Evolutionary conservation across 2,113 vertebrate species (phyloP).

Genomic region (Neoarius graeffei): DNA sequence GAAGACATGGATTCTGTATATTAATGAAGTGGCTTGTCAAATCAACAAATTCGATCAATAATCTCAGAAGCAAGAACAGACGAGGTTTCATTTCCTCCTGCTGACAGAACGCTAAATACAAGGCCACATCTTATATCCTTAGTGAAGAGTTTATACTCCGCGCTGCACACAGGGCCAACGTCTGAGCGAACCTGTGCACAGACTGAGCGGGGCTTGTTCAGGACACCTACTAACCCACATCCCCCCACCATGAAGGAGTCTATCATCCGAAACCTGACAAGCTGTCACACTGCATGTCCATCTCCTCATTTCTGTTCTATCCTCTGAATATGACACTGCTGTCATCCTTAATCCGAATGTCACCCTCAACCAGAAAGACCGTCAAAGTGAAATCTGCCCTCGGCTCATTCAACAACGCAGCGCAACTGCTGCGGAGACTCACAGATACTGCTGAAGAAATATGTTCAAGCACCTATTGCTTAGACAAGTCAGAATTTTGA

Average conservation of each 20-base stretch:
- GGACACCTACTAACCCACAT: neutral
- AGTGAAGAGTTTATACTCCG: neutral
- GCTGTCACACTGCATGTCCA: conserved; percentile 73
- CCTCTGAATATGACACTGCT: conserved; percentile 65
- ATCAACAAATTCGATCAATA: neutral
- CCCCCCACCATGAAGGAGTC: conserved; percentile 58
- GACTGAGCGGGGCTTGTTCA: neutral
- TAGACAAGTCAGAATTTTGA: neutral
- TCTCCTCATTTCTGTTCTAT: conserved; percentile 64
- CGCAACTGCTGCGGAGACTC: neutral
- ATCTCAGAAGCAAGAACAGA: neutral
- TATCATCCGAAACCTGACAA: conserved; percentile 68
- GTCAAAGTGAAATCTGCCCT: conserved; percentile 20
- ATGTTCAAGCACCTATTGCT: conserved; percentile 12
- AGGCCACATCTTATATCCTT: neutral
- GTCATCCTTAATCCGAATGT: conserved; percentile 70
- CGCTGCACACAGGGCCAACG: neutral
- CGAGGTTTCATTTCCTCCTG: neutral
- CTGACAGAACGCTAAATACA: neutral
- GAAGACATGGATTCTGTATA: neutral
- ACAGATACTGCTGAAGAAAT: neutral
- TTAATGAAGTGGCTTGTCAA: neutral
- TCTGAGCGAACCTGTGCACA: neutral
- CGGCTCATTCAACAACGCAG: conserved; percentile 6
- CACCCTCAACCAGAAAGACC: conserved; percentile 43